phyloP scores from a whole-genome alignment of 2,113 vertebrate species.

The Todiramphus chloris region DNA sequence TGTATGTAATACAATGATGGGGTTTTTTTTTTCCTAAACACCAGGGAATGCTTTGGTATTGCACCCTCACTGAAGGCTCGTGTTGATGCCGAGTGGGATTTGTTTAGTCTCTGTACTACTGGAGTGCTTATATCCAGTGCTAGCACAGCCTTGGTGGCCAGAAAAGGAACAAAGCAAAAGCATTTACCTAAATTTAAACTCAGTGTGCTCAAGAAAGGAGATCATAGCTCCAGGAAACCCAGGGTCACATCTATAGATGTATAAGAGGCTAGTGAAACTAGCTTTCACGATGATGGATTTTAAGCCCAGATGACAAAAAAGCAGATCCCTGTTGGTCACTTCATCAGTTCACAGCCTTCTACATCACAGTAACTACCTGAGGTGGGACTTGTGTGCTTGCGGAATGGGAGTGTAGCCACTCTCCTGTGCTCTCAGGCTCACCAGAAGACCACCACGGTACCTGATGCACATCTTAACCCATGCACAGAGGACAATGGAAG shows the following conservation, averaged over 20 bases:
- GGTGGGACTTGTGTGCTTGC: background rate
- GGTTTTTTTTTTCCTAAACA: background rate
- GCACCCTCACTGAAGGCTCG: background rate
- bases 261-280: background rate
- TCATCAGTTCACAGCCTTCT: background rate
- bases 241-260: background rate
- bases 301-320: background rate
- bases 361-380: background rate
- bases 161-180: background rate
- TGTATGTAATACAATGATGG: background rate
- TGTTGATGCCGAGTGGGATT: background rate
- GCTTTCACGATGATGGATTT: background rate
- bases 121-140: background rate
- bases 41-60: background rate
- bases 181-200: background rate
- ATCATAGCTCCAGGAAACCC: background rate
- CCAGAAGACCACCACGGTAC: background rate
- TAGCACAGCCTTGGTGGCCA: background rate
- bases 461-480: background rate
- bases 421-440: background rate
- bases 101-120: background rate
- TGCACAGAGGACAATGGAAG: background rate
- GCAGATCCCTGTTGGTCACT: background rate
- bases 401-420: accelerated
- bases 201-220: background rate